These are phyloP conservation scores for Chondrilla cf. caribensis DNA, from an alignment of 37 sponge, comb jelly and placozoan genomes.

Conservation along the genomic window DNA sequence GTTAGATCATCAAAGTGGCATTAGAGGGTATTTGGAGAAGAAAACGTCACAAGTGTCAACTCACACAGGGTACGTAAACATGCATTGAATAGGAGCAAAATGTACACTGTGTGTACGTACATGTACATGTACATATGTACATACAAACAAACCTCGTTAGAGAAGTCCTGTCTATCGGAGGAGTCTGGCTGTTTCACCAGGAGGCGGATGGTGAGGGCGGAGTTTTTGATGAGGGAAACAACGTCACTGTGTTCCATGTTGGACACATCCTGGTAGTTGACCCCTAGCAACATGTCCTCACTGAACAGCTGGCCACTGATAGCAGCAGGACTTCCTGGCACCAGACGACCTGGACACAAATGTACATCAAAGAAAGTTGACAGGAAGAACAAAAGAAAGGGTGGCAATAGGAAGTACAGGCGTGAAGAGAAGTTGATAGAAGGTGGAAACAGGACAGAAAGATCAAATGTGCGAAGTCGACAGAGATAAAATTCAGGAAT, in stretches of 20 bases:
- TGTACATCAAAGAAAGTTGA: not conserved
- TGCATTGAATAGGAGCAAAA: not conserved
- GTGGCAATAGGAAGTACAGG: too few species aligned
- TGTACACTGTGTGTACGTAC: not conserved
- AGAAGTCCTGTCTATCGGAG: not conserved
- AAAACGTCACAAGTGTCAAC: not conserved
- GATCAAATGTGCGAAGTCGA: too few species aligned
- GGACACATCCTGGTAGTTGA: conserved; percentile 84
- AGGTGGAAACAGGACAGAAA: too few species aligned
- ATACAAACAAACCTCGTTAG: not conserved
- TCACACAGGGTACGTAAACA: not conserved
- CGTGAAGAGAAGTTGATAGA: too few species aligned
- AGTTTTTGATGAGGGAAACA: conserved; percentile 81
- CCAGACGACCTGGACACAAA: conserved; percentile 90
- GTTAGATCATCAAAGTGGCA: too few species aligned
- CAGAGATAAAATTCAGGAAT: too few species aligned
- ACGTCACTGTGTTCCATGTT: conserved; percentile 83
- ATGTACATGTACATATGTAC: not conserved
- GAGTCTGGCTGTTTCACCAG: conserved; percentile 60
- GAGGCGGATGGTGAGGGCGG: conserved; percentile 62
- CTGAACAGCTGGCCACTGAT: conserved; percentile 56
- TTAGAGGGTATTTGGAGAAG: too few species aligned
- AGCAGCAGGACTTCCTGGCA: conserved; percentile 88
- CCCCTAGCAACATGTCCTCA: conserved; percentile 83
- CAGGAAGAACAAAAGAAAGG: not conserved